Conservation (phyloP, 37 sponge, comb jelly and placozoan species). For the Axinella damicornis region DNA sequence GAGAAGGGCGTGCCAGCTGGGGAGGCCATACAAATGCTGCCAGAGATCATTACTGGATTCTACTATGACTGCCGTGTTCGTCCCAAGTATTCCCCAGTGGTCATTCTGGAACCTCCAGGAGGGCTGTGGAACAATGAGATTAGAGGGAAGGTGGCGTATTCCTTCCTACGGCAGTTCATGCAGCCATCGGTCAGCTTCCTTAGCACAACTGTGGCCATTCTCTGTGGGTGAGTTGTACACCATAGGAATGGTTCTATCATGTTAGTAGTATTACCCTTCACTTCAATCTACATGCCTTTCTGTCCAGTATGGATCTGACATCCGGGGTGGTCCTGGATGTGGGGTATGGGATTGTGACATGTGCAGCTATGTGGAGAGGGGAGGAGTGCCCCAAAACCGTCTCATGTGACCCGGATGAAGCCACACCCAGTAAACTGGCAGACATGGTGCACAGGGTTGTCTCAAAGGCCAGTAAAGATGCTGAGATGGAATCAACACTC, state of each 20-base stretch:
- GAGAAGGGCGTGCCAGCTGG: slow-evolving; percentile 12
- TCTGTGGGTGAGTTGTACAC: slow-evolving; percentile 12
- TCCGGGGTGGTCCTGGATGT: slow-evolving; percentile 33
- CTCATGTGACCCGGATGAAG: not conserved
- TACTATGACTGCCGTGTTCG: not conserved
- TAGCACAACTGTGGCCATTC: slow-evolving; percentile 32
- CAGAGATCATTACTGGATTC: slow-evolving; percentile 25
- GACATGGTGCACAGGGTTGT: slow-evolving; percentile 3
- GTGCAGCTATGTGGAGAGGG: slow-evolving; percentile 18
- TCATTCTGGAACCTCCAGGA: slow-evolving; percentile 29
- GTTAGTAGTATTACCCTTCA: no score
- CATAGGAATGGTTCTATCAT: no score
- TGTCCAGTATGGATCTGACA: slow-evolving; percentile 8
- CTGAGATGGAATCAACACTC: not conserved
- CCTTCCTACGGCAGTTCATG: slow-evolving; percentile 15
- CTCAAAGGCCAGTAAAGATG: not conserved
- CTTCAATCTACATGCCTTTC: no score
- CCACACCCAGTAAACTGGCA: not conserved
- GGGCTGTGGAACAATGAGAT: slow-evolving; percentile 19
- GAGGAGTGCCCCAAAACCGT: not conserved
- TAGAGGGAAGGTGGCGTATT: not conserved
- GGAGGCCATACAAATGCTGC: not conserved
- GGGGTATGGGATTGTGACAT: slow-evolving; percentile 23
- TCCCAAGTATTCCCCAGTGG: slow-evolving; percentile 26
- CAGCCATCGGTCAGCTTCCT: slow-evolving; percentile 11